Base-by-base conservation (phyloP, 2,888 invertebrate species). In the Hoplodrina blanda region DNA sequence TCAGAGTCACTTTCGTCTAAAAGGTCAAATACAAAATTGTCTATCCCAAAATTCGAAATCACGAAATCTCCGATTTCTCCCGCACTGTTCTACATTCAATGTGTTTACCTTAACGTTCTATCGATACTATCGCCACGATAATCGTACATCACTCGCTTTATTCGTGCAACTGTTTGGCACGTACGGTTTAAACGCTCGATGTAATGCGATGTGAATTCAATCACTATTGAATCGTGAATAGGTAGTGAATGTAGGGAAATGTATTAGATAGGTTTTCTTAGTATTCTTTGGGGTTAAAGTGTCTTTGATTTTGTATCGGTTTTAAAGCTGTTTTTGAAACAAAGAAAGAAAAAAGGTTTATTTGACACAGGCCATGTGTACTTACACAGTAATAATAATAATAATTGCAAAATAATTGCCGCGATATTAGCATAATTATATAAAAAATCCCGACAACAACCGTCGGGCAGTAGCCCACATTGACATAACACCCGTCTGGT, bases 111-210 rank as follows among this genome's bases (percentile, higher is more conserved):
- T 46, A 46, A 25, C 52, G 30, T 10, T 71, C 64, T 60, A 55
- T 57, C 15, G 62, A 75, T 68, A 59, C 52, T 15, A 82, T 82
- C 69, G 60, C 30, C 8, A 54, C 60, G 30, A 71, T 82, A 64
- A 77, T 17, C 80, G 52, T 82, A 25, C 80, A 76, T 82, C 68
- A 73, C 73, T 33, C 8, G 67, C 25, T 68, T 46, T 63, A 30
- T 63, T 68, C 66, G 57, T 46, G 55, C 20, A 57, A 46, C 60
- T 44, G 46, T 55, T 57, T 62, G 10, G 63, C 59, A 62, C 66
- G 59, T 67, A 63, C 62, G 52, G 53, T 44, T 60, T 25, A 68
- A 75, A 19, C 62, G 62, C 17, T 69, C 82, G 75, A 66, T 82
- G 83, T 67, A 75, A 63, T 63, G 30, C 17, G 17, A 73, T 44